phyloP scores from a whole-genome alignment of 2,113 vertebrate species.

The Sus scrofa region DNA sequence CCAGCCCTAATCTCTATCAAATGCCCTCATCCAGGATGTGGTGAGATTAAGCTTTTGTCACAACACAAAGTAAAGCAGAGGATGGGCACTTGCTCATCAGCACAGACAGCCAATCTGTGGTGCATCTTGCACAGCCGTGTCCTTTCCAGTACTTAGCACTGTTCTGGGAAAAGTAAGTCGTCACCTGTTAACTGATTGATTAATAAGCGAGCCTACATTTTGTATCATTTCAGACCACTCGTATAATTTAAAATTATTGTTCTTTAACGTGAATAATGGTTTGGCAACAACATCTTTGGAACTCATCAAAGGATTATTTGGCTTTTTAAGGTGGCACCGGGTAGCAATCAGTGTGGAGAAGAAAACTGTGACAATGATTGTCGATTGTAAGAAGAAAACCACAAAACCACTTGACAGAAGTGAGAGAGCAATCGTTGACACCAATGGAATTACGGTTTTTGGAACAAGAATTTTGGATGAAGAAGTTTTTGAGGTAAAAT shows the following conservation, averaged over 20 bases:
- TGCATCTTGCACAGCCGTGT: neutral
- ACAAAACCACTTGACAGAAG: conserved; percentile 94
- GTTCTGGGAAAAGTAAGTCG: neutral
- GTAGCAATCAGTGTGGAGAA: conserved; percentile 98
- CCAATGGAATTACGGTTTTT: conserved; percentile 95
- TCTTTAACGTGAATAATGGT: neutral
- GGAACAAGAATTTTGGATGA: conserved; percentile 96
- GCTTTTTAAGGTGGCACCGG: conserved; percentile 94
- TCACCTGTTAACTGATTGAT: neutral
- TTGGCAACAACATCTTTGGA: conserved; percentile 14
- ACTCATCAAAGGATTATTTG: conserved; percentile 52
- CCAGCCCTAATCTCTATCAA: conserved; percentile 10
- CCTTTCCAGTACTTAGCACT: neutral
- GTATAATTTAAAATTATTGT: neutral
- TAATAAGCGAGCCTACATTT: neutral
- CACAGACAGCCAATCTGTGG: neutral
- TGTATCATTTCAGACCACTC: neutral
- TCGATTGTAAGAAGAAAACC: conserved; percentile 97
- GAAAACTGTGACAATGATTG: conserved; percentile 97
- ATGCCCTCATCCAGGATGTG: neutral
- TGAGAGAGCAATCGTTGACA: conserved; percentile 91
- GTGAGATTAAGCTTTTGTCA: conserved; percentile 33
- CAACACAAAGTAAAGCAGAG: neutral
- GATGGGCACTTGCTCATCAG: neutral
- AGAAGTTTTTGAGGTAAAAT: conserved; percentile 96